A percentile compares a stretch with the other conserved stretches of the same genome.
Conservation (phyloP, 1,140 invertebrate genomes). For the Magallana angulata region DNA sequence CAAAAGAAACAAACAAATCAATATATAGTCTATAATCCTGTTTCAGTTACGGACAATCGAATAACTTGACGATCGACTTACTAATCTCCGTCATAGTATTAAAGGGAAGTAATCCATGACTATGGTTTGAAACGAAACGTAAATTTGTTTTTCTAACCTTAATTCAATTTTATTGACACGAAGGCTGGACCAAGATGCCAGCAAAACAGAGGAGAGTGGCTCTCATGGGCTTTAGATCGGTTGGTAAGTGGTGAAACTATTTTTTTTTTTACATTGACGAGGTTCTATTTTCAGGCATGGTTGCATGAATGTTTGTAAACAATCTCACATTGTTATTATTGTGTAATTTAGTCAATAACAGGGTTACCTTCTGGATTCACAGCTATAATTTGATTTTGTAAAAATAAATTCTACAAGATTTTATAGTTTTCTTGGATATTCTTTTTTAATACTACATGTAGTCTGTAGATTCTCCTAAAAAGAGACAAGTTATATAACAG, state of each 20-base stretch:
- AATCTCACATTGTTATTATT: neutral
- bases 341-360: no score
- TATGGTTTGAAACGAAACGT: slow-evolving; percentile 28
- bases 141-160: neutral
- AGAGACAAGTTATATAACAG: no score
- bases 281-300: neutral
- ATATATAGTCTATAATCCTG: no score
- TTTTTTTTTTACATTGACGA: neutral
- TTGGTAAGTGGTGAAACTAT: neutral
- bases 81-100: neutral
- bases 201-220: slow-evolving; percentile 21
- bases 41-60: neutral
- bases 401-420: no score
- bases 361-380: no score
- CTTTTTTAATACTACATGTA: no score
- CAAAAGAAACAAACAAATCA: no score
- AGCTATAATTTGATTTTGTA: no score
- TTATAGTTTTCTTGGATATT: no score
- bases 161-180: neutral
- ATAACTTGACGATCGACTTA: neutral
- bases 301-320: slow-evolving; percentile 11
- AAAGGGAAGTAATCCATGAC: slow-evolving; percentile 1
- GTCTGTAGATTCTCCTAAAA: no score
- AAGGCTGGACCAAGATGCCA: neutral
- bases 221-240: slow-evolving; percentile 28